Evolutionary conservation across 2,113 vertebrate genomes (phyloP).

Genomic region (Labrus mixtus): DNA sequence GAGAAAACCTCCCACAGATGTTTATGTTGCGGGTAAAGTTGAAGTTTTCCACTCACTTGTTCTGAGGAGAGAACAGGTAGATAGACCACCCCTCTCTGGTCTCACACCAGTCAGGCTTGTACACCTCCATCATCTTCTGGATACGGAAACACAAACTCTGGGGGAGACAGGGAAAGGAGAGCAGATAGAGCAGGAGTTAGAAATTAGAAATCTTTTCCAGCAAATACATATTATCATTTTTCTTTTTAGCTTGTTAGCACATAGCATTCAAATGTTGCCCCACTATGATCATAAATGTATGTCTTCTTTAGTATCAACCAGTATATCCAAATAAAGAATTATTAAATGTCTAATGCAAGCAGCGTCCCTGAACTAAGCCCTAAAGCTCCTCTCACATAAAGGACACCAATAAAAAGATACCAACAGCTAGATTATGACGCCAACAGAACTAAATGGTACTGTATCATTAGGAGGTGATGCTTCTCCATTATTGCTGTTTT

Average conservation of each 20-base stretch:
- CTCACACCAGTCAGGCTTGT: slow-evolving; percentile 96
- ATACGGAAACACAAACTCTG: slow-evolving; percentile 95
- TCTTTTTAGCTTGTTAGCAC: too few species aligned
- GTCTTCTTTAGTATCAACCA: too few species aligned
- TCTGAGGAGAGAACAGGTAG: slow-evolving; percentile 95
- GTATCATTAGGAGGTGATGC: too few species aligned
- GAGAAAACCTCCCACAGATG: too few species aligned
- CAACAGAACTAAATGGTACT: too few species aligned
- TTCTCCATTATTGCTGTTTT: neutral
- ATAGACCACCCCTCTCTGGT: slow-evolving; percentile 94
- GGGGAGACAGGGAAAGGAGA: neutral
- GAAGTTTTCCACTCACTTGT: slow-evolving; percentile 84
- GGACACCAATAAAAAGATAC: slow-evolving; percentile 10
- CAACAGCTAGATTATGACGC: neutral
- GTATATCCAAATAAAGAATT: too few species aligned
- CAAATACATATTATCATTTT: too few species aligned
- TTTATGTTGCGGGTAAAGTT: neutral
- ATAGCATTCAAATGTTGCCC: too few species aligned
- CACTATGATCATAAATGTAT: too few species aligned
- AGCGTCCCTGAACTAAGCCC: neutral
- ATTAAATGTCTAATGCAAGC: too few species aligned
- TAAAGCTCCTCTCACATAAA: neutral
- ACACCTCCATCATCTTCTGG: slow-evolving; percentile 97
- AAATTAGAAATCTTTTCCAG: too few species aligned
- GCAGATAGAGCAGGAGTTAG: neutral